These are phyloP conservation scores for Oegoconia quadripuncta DNA, from an alignment of 2,888 invertebrate species.

Conservation along the genomic window DNA sequence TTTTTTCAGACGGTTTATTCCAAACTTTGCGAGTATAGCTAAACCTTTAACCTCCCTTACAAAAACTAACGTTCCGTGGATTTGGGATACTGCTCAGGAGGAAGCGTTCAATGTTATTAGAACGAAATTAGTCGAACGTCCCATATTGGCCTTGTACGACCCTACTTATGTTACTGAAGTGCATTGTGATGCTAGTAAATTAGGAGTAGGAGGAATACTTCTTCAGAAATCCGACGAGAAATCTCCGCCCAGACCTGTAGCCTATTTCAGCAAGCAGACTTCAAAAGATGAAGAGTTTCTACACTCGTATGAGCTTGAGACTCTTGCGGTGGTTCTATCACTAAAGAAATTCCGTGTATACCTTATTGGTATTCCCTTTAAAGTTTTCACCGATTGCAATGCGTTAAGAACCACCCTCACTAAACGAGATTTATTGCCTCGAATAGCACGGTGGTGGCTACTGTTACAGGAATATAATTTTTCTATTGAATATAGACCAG, in stretches of 20 bases:
- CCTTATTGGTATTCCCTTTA: slow-evolving; percentile 1
- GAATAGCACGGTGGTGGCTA: slow-evolving; percentile 22
- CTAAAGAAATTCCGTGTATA: slow-evolving; percentile 3
- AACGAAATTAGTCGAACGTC: slow-evolving; percentile 1
- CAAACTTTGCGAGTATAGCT: slow-evolving; percentile 3
- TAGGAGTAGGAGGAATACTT: slow-evolving; percentile 9
- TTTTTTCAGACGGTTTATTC: slow-evolving; percentile 29
- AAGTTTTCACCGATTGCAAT: not conserved
- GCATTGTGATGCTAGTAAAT: slow-evolving; percentile 10
- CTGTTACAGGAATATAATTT: slow-evolving; percentile 7
- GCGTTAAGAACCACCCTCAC: not conserved
- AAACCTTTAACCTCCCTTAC: slow-evolving; percentile 8
- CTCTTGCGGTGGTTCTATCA: slow-evolving; percentile 5
- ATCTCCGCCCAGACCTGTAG: slow-evolving; percentile 7
- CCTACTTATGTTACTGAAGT: slow-evolving; percentile 6
- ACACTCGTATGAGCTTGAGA: slow-evolving; percentile 33
- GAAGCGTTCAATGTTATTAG: slow-evolving; percentile 4
- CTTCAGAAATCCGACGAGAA: slow-evolving; percentile 1
- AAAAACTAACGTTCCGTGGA: slow-evolving; percentile 4
- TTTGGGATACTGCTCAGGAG: slow-evolving; percentile 5
- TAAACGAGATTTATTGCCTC: slow-evolving; percentile 13
- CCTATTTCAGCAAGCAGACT: slow-evolving; percentile 36
- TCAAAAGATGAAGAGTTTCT: slow-evolving; percentile 32
- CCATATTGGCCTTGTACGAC: slow-evolving; percentile 8
- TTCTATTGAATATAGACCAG: slow-evolving; percentile 6